Evolutionary conservation across 2,888 invertebrate genomes (phyloP), one percentile per base, ranked within the genome.

Genomic region (Pterostichus niger): DNA sequence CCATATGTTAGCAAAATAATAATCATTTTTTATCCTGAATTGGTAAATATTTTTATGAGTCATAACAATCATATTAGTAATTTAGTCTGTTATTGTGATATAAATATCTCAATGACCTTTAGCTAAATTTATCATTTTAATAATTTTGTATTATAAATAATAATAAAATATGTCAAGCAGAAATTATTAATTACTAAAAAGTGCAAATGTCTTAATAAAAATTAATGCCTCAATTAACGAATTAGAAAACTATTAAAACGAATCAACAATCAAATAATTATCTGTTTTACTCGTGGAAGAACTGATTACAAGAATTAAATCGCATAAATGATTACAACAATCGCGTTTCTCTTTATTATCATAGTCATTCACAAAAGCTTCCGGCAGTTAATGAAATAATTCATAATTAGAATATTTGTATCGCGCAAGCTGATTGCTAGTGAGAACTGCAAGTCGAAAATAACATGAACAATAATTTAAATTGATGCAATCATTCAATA

Each of bases 401-500:
- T 40, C 31, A 52, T n/a, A 76, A 76, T 76, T 76, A 76, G 35
- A 52, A 54, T 40, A 40, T 24, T 59, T 59, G 61, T 64, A 80
- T 80, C 71, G 59, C 59, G 54, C 54, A 59, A 15, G 31, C 13
- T 56, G 77, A 33, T 35, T 80, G 54, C 68, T 80, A 71, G 35
- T 71, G 46, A 77, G 77, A 54, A 73, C 52, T 44, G 44, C 75
- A 31, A 13, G 78, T 78, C 44, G 31, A 71, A 81, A 81, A 81
- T 81, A 73, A 46, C 56, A 73, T 11, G 31, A 17, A 46, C 81
- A 81, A 81, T 81, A 73, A 81, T 73, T 81, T 35, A 81, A 81
- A 81, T 73, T 81, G 81, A 15, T 31, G 40, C 73, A 81, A 81
- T 81, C 81, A 81, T 81, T 44, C 81, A 56, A 81, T 81, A n/a